Evolutionary conservation across 2,888 invertebrate genomes (phyloP), one percentile per base, ranked within the genome.

Genomic region (Mycalesis mineus): DNA sequence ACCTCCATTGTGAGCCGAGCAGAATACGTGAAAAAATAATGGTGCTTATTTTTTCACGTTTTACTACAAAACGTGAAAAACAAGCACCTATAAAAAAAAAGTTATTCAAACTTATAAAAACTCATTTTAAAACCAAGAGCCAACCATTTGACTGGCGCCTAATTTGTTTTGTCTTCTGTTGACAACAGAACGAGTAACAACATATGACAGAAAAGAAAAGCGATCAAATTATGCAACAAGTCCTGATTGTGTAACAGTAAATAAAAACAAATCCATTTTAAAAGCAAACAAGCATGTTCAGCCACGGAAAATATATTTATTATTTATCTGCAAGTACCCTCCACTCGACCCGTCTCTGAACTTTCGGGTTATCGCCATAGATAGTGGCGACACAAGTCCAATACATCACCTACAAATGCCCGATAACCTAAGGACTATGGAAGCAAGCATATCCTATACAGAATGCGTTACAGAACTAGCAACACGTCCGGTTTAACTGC

Each of bases 321-420:
- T 11, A 7, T 33, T 15, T 47, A 45, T 45, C 45, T 14, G 14
- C 8, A 2, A 29, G 31, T 47, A 15, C 8, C 47, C 33, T 47
- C 47, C 31, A 47, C 15, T 15, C 47, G 47, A 47, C 47, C 47
- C 31, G 11, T 15, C 7, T 29, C 29, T 33, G 47, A 47, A 31
- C 47, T 33, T 31, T 14, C 45, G 9, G 29, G 47, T 33, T 47
- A 47, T 47, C 47, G 47, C 9, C 8, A 9, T 14, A 29, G 47
- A 47, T 47, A 33, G 11, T n/a, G 5, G 33, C 33, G 47, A 47
- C 14, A 14, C 31, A 33, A 47, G 31, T 47, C 47, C 47, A 47
- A 47, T 47, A 33, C 31, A 33, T 47, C 47, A 47, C 47, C 47
- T 33, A 47, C 15, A 31, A 45, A 47, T 15, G 31, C 7, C 47